Conservation (phyloP, 2,888 invertebrate species). For the Yponomeuta sedellus region DNA sequence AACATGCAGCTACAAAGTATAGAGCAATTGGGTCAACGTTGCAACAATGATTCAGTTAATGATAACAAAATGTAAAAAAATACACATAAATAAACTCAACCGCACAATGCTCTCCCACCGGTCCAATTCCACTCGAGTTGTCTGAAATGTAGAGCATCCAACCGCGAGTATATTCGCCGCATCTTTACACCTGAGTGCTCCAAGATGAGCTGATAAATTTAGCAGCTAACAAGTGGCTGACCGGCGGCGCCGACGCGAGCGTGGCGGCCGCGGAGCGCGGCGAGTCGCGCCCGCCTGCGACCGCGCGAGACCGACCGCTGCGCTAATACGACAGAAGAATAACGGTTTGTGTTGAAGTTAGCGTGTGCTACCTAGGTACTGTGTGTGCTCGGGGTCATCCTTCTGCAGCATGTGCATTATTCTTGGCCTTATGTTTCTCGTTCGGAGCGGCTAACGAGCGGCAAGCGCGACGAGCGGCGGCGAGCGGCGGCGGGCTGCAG, state of each 20-base stretch:
- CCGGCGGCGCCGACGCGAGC: neutral
- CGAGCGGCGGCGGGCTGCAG: constrained; percentile 15
- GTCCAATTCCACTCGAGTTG: neutral
- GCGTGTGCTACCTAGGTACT: neutral
- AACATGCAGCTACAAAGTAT: no score
- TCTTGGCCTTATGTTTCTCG: neutral
- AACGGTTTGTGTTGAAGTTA: neutral
- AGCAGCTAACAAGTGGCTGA: neutral
- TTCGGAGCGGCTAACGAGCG: neutral
- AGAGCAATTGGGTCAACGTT: no score
- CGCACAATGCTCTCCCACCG: no score
- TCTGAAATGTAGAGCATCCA: neutral
- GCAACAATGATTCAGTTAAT: no score
- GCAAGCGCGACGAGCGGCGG: constrained; percentile 23
- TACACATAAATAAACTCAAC: no score
- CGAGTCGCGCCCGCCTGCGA: neutral
- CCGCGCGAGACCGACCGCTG: neutral
- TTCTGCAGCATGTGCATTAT: no score
- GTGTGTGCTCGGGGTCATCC: neutral
- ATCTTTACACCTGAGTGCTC: neutral
- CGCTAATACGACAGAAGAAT: neutral
- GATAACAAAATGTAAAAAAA: no score
- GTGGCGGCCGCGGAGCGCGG: neutral
- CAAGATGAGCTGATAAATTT: neutral
- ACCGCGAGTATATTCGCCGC: neutral